Percentiles rank a stretch among this genome's conserved stretches.
Conservation (phyloP, 2,797 vertebrate species). For the Harpagifer antarcticus region DNA sequence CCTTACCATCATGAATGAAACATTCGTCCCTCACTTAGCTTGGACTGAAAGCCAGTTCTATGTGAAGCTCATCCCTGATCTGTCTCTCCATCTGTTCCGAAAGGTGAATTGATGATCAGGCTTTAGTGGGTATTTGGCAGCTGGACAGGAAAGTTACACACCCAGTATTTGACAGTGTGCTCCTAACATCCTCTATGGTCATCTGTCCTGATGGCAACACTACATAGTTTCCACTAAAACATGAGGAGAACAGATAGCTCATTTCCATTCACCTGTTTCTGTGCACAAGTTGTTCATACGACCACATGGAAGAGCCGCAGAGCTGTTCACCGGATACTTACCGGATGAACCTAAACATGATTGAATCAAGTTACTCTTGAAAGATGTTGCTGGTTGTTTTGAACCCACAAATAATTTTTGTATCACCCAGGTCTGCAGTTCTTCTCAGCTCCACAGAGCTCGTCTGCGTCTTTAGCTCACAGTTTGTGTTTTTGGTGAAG, state of each 20-base stretch:
- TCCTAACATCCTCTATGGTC: constrained; percentile 65
- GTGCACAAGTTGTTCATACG: neutral
- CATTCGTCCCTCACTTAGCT: neutral
- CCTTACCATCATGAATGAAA: neutral
- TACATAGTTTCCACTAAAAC: constrained; percentile 62
- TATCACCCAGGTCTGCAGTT: neutral
- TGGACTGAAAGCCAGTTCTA: constrained; percentile 10
- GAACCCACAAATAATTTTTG: neutral
- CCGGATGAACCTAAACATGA: neutral
- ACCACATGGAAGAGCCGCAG: neutral
- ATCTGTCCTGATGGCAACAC: constrained; percentile 55
- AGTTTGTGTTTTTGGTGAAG: neutral
- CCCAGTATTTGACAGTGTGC: constrained; percentile 56
- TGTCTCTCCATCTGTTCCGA: constrained; percentile 55
- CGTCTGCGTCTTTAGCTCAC: neutral
- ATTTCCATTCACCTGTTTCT: constrained; percentile 7
- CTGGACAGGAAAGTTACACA: constrained; percentile 63
- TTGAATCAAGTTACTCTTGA: neutral
- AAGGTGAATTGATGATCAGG: constrained; percentile 55
- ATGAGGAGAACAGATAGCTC: constrained; percentile 13
- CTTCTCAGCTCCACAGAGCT: neutral
- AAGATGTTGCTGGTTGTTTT: neutral
- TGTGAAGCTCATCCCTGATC: constrained; percentile 34
- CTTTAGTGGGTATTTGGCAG: constrained; percentile 73
- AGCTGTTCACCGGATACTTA: neutral